Percentiles rank a stretch among this genome's conserved stretches.
Conservation (phyloP, 1,140 invertebrate species). For the Zaprionus gabonicus region DNA sequence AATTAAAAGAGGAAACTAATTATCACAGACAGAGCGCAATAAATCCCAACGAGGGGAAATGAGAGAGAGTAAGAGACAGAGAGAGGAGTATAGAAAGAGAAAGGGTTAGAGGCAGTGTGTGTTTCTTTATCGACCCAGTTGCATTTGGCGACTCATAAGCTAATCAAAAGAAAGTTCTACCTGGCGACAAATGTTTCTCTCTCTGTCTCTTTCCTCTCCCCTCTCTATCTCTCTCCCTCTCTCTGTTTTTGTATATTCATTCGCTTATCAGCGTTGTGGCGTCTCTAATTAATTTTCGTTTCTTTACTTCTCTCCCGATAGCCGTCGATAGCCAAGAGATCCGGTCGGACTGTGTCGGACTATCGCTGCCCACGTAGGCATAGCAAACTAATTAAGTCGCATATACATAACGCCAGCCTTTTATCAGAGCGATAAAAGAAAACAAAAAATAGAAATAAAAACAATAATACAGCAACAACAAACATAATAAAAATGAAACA, state of each 20-base stretch:
- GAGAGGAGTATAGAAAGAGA: not conserved
- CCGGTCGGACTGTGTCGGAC: slow-evolving; percentile 41
- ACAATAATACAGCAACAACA: not conserved
- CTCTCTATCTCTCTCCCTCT: slow-evolving; percentile 15
- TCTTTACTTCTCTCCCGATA: slow-evolving; percentile 33
- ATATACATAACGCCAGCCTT: slow-evolving; percentile 74
- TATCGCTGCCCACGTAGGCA: slow-evolving; percentile 55
- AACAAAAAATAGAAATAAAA: slow-evolving; percentile 38
- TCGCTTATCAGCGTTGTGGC: slow-evolving; percentile 67
- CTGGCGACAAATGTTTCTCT: slow-evolving; percentile 42
- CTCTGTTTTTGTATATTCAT: slow-evolving; percentile 60
- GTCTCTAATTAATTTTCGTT: slow-evolving; percentile 75
- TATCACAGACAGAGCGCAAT: slow-evolving; percentile 31
- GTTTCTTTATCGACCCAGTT: slow-evolving; percentile 5
- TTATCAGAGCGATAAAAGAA: slow-evolving; percentile 68
- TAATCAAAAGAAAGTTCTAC: slow-evolving; percentile 72
- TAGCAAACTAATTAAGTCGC: slow-evolving; percentile 77
- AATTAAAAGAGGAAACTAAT: slow-evolving; percentile 40
- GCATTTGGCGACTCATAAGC: slow-evolving; percentile 15
- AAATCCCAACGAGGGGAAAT: slow-evolving; percentile 8
- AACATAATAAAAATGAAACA: slow-evolving; percentile 14
- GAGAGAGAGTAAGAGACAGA: not conserved
- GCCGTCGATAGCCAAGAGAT: slow-evolving; percentile 51
- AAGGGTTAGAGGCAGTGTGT: not conserved
- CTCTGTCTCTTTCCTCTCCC: slow-evolving; percentile 18